Percentiles rank a stretch among this genome's conserved stretches.
These are phyloP conservation scores for Hartigia nigra DNA, from an alignment of 2,888 invertebrate genomes.

Conservation along the genomic window DNA sequence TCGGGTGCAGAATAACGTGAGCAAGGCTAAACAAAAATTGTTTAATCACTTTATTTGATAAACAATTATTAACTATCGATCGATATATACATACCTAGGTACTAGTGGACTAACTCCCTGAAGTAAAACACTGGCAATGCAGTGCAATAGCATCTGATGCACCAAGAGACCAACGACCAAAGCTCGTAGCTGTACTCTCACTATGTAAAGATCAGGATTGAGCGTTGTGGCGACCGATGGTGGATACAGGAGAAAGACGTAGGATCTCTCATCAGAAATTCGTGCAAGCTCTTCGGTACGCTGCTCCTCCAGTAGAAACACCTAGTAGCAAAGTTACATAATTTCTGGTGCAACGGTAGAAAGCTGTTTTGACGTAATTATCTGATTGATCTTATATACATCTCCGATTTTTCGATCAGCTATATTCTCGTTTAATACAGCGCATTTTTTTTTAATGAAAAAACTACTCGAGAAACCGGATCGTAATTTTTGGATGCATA, in stretches of 20 bases:
- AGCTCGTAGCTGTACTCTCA: constrained; percentile 88
- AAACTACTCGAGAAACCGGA: neutral
- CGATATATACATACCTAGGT: constrained; percentile 65
- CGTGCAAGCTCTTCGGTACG: constrained; percentile 56
- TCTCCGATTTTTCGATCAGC: neutral
- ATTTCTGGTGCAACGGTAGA: neutral
- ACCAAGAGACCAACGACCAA: constrained; percentile 90
- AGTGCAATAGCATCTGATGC: constrained; percentile 92
- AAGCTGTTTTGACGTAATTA: neutral
- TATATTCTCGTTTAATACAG: neutral
- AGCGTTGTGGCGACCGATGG: constrained; percentile 77
- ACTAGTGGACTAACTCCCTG: constrained; percentile 77
- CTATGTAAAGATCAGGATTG: constrained; percentile 82
- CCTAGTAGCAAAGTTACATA: constrained; percentile 59
- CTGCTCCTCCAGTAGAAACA: constrained; percentile 73
- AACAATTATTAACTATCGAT: constrained; percentile 1
- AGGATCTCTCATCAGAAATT: constrained; percentile 81
- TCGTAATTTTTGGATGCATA: neutral
- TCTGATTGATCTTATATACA: neutral
- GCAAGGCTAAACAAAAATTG: constrained; percentile 63
- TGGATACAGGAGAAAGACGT: constrained; percentile 88
- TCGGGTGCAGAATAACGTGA: constrained; percentile 62
- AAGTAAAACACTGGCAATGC: constrained; percentile 87
- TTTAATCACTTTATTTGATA: constrained; percentile 29
- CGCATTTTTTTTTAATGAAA: neutral